Evolutionary conservation across 1,140 invertebrate genomes (phyloP), one percentile per base, ranked within the genome.

Genomic region (Eueides isabella): DNA sequence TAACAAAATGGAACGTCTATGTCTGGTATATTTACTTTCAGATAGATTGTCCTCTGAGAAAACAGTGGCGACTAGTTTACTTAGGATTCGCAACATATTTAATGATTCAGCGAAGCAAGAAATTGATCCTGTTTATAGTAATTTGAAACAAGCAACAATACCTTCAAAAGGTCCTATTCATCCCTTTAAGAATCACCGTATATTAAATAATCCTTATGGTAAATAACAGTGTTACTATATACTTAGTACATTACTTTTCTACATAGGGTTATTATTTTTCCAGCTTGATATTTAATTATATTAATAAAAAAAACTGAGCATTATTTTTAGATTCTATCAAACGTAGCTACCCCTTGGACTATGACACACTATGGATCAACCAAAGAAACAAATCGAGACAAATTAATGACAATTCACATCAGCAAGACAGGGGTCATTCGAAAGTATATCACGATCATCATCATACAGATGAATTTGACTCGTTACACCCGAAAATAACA

Each of bases 61-160:
- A 41, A 30, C 79, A 29, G 31, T 79, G 64, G 71, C 80, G 41
- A 87, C 76, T 62, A 87, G 84, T 75, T 80, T 89, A 67, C 80
- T 90, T 28, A 86, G 82, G 73, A 86, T 92, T 41, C 75, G 85
- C 30, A 89, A 87, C 80, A 83, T 87, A 74, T 85, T 84, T 69
- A 88, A 90, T 72, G 79, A 80, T 72, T 82, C 85, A 64, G 67
- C 73, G 30, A 82, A 81, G 41, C 76, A 78, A 74, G 83, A 88
- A 74, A 85, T 85, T 74, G 83, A 87, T 76, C 80, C 87, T 55
- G 71, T 86, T 48, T 66, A 80, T 31, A 80, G 76, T 72, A 81
- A 85, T 62, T 55, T 68, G 38, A 76, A 67, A 14, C 61, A 68
- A 64, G 23, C 83, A 72, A 41, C 5, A 26, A 30, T 29, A 9